Conservation (phyloP, 2,113 vertebrate species). For the Atherinomorus stipes region DNA sequence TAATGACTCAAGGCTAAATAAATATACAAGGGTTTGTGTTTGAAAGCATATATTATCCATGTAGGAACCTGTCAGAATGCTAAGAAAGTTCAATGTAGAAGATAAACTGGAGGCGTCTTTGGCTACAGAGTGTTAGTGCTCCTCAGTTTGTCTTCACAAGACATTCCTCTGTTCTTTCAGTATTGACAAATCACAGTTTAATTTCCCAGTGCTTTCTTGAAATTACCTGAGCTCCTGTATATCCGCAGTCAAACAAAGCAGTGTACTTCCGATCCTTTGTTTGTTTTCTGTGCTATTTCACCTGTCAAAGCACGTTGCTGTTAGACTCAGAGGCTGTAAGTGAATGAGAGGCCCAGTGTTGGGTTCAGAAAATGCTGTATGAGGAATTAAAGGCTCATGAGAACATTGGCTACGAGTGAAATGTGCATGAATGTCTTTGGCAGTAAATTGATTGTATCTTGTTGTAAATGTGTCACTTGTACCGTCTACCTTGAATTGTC, state of each 20-base stretch:
- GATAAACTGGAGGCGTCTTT: not conserved
- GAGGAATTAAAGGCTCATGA: not conserved
- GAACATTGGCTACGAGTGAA: not conserved
- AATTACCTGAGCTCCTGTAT: not conserved
- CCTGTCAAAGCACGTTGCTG: not conserved
- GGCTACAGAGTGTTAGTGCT: not conserved
- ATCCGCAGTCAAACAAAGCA: not conserved
- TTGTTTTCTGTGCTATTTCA: slow-evolving; percentile 6
- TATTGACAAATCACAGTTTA: not conserved
- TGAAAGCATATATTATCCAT: too few relatives aligned
- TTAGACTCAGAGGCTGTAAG: not conserved
- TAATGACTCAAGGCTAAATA: too few relatives aligned
- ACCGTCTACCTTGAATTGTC: not conserved
- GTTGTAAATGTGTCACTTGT: not conserved
- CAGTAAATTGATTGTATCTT: not conserved
- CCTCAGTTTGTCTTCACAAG: not conserved
- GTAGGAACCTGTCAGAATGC: not conserved
- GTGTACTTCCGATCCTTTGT: slow-evolving; percentile 6
- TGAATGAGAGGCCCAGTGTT: not conserved
- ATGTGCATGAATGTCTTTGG: not conserved
- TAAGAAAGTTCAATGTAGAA: not conserved
- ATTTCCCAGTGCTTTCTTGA: not conserved
- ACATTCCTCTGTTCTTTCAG: not conserved
- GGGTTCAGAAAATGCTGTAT: not conserved
- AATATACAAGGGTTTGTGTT: too few relatives aligned